Percentiles rank a stretch among this genome's conserved stretches.
Evolutionary conservation across 2,888 invertebrate genomes (phyloP).

Genomic region (Anorthoa munda): DNA sequence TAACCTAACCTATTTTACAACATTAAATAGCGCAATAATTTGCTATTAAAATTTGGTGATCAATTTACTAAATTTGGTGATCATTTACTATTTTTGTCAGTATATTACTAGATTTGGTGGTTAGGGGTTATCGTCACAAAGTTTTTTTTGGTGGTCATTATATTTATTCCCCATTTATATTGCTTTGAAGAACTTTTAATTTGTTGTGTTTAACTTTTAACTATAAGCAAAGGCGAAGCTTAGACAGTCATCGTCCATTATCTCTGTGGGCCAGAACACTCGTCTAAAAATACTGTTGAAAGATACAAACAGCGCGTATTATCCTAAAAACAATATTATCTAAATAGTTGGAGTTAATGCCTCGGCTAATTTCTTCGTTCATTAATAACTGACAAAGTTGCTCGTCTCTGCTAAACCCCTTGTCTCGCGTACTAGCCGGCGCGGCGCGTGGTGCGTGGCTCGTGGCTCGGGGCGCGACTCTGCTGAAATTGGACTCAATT

Average conservation of each 20-base stretch:
- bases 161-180: no score
- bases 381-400: constrained; percentile 84
- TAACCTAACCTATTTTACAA: no score
- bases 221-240: not conserved
- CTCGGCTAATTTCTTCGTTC: constrained; percentile 79
- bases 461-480: constrained; percentile 32
- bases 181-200: constrained; percentile 18
- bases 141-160: no score
- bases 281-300: constrained; percentile 34
- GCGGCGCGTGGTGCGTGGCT: constrained; percentile 4
- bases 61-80: no score
- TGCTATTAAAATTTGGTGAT: no score
- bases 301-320: constrained; percentile 56
- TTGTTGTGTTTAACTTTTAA: constrained; percentile 12
- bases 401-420: constrained; percentile 74
- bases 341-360: constrained; percentile 76
- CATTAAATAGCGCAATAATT: no score
- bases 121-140: no score
- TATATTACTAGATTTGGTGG: no score
- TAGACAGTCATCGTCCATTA: constrained; percentile 8
- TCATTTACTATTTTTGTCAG: no score
- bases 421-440: constrained; percentile 66
- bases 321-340: constrained; percentile 75
- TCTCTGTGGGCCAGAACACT: constrained; percentile 4
- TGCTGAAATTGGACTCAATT: constrained; percentile 73